Percentiles rank a stretch among this genome's conserved stretches.
phyloP scores from a whole-genome alignment of 2,797 vertebrate species.

The Orestias chungarensis region DNA sequence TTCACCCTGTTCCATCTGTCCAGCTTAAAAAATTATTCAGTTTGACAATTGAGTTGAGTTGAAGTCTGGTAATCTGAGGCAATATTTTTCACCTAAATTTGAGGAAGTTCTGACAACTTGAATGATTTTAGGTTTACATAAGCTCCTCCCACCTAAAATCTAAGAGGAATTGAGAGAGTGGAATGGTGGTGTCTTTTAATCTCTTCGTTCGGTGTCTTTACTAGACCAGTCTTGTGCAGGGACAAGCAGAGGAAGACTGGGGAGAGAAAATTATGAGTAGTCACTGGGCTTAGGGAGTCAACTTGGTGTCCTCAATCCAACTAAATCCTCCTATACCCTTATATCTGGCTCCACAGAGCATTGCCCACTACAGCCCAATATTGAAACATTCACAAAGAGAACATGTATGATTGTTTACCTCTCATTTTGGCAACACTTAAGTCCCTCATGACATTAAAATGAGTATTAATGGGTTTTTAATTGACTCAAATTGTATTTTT shows the following conservation, averaged over 20 bases:
- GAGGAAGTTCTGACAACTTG: no score
- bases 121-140: no score
- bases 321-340: slow-evolving; percentile 64
- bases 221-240: slow-evolving; percentile 33
- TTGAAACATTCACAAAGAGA: slow-evolving; percentile 3
- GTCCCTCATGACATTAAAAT: background rate
- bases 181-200: slow-evolving; percentile 47
- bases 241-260: slow-evolving; percentile 34
- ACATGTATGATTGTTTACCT: background rate
- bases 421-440: background rate
- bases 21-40: no score
- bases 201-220: slow-evolving; percentile 26
- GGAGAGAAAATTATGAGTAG: slow-evolving; percentile 40
- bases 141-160: no score
- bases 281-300: slow-evolving; percentile 59
- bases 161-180: no score
- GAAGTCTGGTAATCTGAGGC: no score
- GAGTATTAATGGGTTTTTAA: background rate
- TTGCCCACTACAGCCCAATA: slow-evolving; percentile 12
- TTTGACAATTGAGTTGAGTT: no score
- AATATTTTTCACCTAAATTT: no score
- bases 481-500: background rate
- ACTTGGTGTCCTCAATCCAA: slow-evolving; percentile 72
- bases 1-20: no score
- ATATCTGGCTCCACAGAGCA: slow-evolving; percentile 48